Conservation (phyloP, 2,113 vertebrate species). For the Salvelinus alpinus region DNA sequence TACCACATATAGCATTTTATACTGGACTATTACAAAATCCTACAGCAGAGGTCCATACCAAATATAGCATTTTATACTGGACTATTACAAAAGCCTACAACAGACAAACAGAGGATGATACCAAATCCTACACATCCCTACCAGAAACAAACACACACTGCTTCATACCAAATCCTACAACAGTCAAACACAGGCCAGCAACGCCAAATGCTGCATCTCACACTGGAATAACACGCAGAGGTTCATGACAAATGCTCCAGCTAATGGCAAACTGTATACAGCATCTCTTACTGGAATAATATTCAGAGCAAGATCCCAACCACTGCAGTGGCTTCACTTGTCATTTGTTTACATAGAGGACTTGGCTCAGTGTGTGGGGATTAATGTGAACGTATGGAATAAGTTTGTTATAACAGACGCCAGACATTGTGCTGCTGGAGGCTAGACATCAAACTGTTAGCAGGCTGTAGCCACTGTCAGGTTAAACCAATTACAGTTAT, state of each 20-base stretch:
- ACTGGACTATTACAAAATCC: too few relatives aligned
- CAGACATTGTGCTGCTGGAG: conserved; percentile 2
- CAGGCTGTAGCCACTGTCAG: conserved; percentile 5
- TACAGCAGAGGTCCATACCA: too few relatives aligned
- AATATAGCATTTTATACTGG: neutral
- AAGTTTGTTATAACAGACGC: neutral
- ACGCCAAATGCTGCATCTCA: neutral
- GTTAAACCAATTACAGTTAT: neutral
- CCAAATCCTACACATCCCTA: neutral
- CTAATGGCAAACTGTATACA: too few relatives aligned
- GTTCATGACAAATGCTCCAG: too few relatives aligned
- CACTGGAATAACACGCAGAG: neutral
- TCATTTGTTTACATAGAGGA: too few relatives aligned
- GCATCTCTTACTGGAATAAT: too few relatives aligned
- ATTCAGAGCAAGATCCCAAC: neutral
- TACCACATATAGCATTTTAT: too few relatives aligned
- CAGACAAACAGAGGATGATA: too few relatives aligned
- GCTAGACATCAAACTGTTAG: conserved; percentile 18
- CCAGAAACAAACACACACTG: too few relatives aligned
- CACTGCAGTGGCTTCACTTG: neutral
- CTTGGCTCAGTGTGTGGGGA: conserved; percentile 1
- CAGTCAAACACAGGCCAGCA: neutral
- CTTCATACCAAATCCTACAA: neutral
- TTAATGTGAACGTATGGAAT: conserved; percentile 29
- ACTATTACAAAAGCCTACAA: too few relatives aligned